Percentiles rank a stretch among this genome's conserved stretches.
Evolutionary conservation across 2,888 invertebrate species (phyloP).

Genomic region (Digitonthophagus gazella): DNA sequence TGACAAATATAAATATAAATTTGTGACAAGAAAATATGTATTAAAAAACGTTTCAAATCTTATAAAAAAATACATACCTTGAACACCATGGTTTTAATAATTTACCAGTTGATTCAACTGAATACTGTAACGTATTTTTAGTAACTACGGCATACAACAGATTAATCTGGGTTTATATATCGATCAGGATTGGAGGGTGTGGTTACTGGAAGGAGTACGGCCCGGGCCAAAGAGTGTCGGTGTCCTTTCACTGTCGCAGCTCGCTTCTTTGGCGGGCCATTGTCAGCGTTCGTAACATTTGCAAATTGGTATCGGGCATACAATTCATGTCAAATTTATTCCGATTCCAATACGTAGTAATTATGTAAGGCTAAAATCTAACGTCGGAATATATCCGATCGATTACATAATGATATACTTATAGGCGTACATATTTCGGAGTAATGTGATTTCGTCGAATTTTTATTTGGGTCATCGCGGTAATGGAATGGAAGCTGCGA

Average conservation of each 20-base stretch:
- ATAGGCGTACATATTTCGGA: too few species aligned
- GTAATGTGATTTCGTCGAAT: neutral
- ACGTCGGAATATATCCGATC: neutral
- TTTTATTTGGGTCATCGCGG: neutral
- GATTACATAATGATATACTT: neutral
- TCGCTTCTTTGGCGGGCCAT: neutral
- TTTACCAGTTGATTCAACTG: neutral
- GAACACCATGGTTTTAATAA: neutral
- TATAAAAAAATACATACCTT: too few species aligned
- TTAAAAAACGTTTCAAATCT: too few species aligned
- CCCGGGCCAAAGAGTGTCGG: neutral
- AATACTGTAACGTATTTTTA: neutral
- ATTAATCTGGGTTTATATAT: neutral
- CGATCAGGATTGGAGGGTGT: neutral
- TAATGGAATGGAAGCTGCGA: too few species aligned
- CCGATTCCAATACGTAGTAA: neutral
- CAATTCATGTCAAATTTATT: neutral
- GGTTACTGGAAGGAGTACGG: neutral
- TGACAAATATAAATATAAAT: too few species aligned
- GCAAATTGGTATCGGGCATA: neutral
- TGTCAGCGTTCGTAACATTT: neutral
- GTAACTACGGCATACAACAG: neutral
- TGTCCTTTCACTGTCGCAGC: neutral
- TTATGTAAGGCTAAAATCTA: neutral
- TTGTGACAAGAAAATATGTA: too few species aligned